Conservation (phyloP, 2,888 invertebrate genomes). For the Psococerastis gibbosa region DNA sequence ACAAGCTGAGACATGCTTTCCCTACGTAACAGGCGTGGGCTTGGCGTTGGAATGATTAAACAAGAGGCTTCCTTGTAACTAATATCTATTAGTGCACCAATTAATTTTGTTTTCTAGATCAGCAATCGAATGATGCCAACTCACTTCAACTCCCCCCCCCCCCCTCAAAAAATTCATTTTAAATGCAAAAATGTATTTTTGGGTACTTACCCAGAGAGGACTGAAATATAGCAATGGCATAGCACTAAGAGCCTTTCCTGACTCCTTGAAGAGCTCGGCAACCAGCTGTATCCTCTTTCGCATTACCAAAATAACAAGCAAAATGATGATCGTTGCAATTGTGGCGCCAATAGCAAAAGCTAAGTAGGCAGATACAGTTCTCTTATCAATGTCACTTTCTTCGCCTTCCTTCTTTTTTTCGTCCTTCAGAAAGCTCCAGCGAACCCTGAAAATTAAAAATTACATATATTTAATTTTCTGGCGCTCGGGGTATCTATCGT, state of each 20-base stretch:
- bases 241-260: slow-evolving; percentile 39
- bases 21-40: too few species aligned
- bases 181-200: too few species aligned
- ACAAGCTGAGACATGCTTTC: too few species aligned
- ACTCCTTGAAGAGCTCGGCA: slow-evolving; percentile 41
- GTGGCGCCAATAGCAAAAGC: slow-evolving; percentile 38
- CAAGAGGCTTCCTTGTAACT: too few species aligned
- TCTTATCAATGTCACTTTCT: slow-evolving; percentile 21
- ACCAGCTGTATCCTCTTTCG: slow-evolving; percentile 40
- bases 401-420: slow-evolving; percentile 18
- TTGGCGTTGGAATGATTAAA: too few species aligned
- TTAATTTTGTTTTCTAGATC: too few species aligned
- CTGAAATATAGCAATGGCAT: slow-evolving; percentile 41
- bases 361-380: slow-evolving; percentile 27
- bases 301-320: slow-evolving; percentile 37
- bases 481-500: too few species aligned
- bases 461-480: too few species aligned
- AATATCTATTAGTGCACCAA: too few species aligned
- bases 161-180: too few species aligned
- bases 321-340: slow-evolving; percentile 33
- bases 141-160: slow-evolving; percentile 1
- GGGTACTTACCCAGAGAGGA: slow-evolving; percentile 35
- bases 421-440: slow-evolving; percentile 18
- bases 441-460: background rate
- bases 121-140: too few species aligned